Evolutionary conservation across 35 echinoderm and acorn worm genomes (phyloP).

Genomic region (Heliocidaris tuberculata): DNA sequence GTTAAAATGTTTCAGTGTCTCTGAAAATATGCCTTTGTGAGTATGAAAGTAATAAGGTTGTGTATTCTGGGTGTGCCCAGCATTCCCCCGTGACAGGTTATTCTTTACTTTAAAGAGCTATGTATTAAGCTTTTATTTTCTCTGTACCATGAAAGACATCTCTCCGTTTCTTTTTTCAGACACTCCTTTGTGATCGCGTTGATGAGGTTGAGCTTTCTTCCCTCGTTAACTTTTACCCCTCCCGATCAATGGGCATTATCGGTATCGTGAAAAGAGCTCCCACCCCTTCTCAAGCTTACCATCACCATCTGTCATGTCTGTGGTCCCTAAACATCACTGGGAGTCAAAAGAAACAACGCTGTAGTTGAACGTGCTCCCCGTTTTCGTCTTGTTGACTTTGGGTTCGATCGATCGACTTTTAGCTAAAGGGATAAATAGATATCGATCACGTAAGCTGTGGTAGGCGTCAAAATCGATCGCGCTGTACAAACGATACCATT

Average conservation of each 20-base stretch:
- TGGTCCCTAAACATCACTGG: neutral
- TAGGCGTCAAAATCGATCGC: slow-evolving; percentile 35
- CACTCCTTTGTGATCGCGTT: neutral
- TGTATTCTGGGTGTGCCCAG: too few species aligned
- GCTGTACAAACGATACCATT: neutral
- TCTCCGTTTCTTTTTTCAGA: neutral
- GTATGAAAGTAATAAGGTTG: too few species aligned
- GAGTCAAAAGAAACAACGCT: neutral
- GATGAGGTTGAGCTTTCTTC: neutral
- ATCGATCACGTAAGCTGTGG: neutral
- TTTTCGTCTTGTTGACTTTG: slow-evolving; percentile 18
- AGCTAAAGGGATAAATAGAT: slow-evolving; percentile 7
- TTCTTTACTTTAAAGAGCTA: too few species aligned
- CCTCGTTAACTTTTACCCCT: neutral
- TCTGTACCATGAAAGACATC: too few species aligned
- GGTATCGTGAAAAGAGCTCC: neutral
- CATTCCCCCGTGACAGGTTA: too few species aligned
- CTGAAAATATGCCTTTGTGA: too few species aligned
- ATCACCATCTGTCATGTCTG: slow-evolving; percentile 29
- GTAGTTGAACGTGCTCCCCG: slow-evolving; percentile 26
- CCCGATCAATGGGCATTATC: neutral
- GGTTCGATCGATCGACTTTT: slow-evolving; percentile 30
- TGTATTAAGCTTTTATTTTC: too few species aligned
- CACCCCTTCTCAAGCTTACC: neutral
- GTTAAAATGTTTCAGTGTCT: too few species aligned